Base-by-base conservation (phyloP, 2,888 invertebrate species). In the Sphinx pinastri region DNA sequence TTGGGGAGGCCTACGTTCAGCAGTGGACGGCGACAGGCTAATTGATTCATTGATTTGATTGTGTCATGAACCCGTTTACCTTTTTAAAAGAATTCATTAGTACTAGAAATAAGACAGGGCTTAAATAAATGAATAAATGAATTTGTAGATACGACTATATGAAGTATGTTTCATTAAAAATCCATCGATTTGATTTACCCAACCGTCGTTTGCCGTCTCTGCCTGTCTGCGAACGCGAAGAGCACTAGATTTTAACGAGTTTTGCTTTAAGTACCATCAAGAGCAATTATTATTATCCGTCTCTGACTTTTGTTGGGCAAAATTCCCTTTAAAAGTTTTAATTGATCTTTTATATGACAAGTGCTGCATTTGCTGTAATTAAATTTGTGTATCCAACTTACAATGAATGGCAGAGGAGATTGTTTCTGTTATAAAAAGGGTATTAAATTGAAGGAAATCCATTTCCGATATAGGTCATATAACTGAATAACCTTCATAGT, bases 221-320 rank as follows among this genome's bases (percentile, higher is more conserved):
- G 71, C 69, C 72, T 71, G 71, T 70, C 75, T 78, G 79, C 82
- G 78, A 75, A 74, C 77, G 75, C 71, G 71, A 77, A 89, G 88
- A 80, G 90, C 87, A 83, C 89, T 90, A 86, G 84, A 89, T 82
- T 89, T 88, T 91, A 92, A 92, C 88, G 90, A 92, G 89, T 87
- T 88, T 84, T 84, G 81, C 84, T 86, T 80, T 82, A 80, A 89
- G 89, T 83, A 81, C 77, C 79, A 82, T 75, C 77, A 74, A 81
- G 81, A 86, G 84, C 86, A 85, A 87, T 88, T 86, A 86, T 87
- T 85, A 84, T 83, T 84, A 85, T 83, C 81, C 78, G 74, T 76
- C 78, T 77, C 76, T 74, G 76, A 79, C 80, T 84, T 82, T 73
- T 80, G 73, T 75, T 76, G 79, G 84, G 80, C 82, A 83, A 85